These are phyloP conservation scores for Chrysomallon squamiferum DNA, from an alignment of 1,140 invertebrate species.

Conservation along the genomic window DNA sequence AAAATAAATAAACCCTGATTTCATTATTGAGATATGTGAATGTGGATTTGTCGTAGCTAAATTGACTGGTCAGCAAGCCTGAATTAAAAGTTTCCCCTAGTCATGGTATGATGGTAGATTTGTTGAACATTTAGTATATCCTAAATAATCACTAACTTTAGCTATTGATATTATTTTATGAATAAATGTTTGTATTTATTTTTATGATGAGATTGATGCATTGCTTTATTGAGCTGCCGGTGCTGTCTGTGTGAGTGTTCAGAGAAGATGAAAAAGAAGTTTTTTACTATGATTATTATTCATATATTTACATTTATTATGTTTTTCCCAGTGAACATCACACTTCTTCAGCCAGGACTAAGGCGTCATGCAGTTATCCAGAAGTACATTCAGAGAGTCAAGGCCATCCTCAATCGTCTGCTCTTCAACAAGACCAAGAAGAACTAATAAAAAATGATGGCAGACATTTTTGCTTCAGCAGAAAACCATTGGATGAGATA, in stretches of 20 bases:
- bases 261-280: not conserved
- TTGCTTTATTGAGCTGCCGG: no score
- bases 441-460: no score
- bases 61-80: no score
- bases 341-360: conserved; percentile 63
- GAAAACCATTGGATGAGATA: no score
- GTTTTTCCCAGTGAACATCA: conserved; percentile 59
- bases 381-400: conserved; percentile 48
- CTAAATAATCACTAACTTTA: no score
- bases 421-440: conserved; percentile 33
- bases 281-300: not conserved
- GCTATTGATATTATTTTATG: no score
- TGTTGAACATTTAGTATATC: no score
- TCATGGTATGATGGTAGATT: no score
- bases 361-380: conserved; percentile 62
- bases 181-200: not conserved
- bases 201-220: not conserved
- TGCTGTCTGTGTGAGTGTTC: not conserved
- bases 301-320: no score
- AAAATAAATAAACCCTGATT: not conserved
- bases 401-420: conserved; percentile 22
- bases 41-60: no score
- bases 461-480: no score
- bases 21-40: not conserved
- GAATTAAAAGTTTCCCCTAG: no score